Conservation (phyloP, 2,888 invertebrate genomes). For the Neria commutata region DNA sequence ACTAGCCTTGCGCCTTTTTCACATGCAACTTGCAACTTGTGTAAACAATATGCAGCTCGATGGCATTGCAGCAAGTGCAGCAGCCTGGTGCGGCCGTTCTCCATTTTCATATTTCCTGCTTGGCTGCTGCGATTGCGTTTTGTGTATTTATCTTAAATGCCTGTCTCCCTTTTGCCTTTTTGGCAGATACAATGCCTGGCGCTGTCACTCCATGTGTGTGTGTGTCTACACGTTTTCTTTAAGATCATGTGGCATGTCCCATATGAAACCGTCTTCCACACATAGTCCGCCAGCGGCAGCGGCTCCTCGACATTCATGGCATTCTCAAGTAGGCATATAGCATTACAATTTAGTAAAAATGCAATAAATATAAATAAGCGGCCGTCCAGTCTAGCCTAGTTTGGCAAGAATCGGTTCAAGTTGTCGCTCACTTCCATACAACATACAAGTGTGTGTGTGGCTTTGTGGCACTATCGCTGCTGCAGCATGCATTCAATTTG, state of each 20-base stretch:
- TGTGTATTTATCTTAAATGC: conserved; percentile 47
- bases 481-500: neutral
- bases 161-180: conserved; percentile 34
- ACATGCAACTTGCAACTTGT: neutral
- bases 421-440: no score
- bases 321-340: conserved; percentile 16
- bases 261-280: conserved; percentile 28
- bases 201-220: neutral
- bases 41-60: neutral
- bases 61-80: neutral
- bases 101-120: neutral
- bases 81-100: neutral
- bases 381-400: neutral
- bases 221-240: neutral
- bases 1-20: neutral
- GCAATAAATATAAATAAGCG: conserved; percentile 17
- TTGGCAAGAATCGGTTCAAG: neutral
- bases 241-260: conserved; percentile 15
- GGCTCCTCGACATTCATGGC: neutral
- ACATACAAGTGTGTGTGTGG: neutral
- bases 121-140: conserved; percentile 27
- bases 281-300: conserved; percentile 25
- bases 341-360: conserved; percentile 25
- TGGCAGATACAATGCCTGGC: conserved; percentile 12
- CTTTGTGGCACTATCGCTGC: neutral